phyloP scores from a whole-genome alignment of 2,888 invertebrate genomes.

The Lasiommata megera region DNA sequence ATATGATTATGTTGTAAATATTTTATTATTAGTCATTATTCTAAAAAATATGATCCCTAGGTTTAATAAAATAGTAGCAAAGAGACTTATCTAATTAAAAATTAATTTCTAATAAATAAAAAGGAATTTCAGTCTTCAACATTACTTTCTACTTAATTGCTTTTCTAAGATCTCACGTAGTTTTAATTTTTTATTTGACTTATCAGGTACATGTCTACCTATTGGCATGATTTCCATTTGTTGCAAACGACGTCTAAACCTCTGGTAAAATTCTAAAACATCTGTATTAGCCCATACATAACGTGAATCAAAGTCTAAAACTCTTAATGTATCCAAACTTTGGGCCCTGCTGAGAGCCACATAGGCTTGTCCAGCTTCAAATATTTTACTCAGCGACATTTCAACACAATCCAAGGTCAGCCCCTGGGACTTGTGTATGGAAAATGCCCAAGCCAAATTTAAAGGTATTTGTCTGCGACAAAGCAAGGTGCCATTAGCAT shows the following conservation, averaged over 20 bases:
- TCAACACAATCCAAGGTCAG: conserved; percentile 97
- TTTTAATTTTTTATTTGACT: conserved; percentile 66
- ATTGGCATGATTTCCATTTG: conserved; percentile 84
- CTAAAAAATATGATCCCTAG: not conserved
- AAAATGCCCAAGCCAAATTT: conserved; percentile 98
- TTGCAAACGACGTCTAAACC: conserved; percentile 83
- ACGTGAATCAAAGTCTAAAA: conserved; percentile 91
- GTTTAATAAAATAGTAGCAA: not conserved
- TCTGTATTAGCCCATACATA: conserved; percentile 94
- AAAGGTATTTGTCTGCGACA: conserved; percentile 89
- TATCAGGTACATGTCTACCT: conserved; percentile 71
- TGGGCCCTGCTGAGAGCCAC: conserved; percentile 96
- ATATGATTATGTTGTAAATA: not conserved
- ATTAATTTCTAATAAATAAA: not conserved
- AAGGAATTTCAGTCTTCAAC: conserved; percentile 20
- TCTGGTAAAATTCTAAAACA: conserved; percentile 91
- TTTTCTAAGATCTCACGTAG: conserved; percentile 67
- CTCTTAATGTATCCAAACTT: conserved; percentile 90
- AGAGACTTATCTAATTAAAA: not conserved
- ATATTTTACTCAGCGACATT: conserved; percentile 94
- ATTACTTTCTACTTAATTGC: conserved; percentile 55
- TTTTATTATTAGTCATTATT: conserved; percentile 3
- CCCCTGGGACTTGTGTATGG: conserved; percentile 98
- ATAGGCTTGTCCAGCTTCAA: conserved; percentile 98
- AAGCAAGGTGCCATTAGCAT: conserved; percentile 77